Conservation (phyloP, 2,888 invertebrate genomes). For the Sinopyrophorus schimmeli region DNA sequence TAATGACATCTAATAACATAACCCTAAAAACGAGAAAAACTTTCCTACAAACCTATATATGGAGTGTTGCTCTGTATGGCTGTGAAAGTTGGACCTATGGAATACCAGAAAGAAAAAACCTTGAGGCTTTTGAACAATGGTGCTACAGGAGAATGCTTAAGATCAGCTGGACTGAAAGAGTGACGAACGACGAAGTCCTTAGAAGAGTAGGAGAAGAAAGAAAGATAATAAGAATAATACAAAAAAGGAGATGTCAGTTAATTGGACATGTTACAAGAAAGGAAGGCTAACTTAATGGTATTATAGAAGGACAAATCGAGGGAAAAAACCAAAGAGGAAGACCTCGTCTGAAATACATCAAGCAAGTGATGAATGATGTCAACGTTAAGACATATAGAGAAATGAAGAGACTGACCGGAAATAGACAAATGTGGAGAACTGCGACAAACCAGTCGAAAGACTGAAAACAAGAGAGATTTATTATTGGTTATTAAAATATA, state of each 20-base stretch:
- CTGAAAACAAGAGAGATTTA: conserved; percentile 4
- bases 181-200: not conserved
- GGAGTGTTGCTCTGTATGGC: too few relatives aligned
- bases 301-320: not conserved
- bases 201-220: conserved; percentile 2
- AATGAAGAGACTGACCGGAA: not conserved
- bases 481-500: too few relatives aligned
- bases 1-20: too few relatives aligned
- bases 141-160: conserved; percentile 3
- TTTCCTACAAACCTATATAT: too few relatives aligned
- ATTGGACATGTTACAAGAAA: not conserved
- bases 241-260: not conserved
- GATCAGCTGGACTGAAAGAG: not conserved
- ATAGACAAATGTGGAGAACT: not conserved
- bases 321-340: conserved; percentile 1
- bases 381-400: not conserved
- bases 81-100: conserved; percentile 1
- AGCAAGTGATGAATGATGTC: not conserved
- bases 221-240: not conserved
- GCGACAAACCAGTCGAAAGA: conserved; percentile 2
- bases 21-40: too few relatives aligned
- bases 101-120: not conserved
- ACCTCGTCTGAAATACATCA: not conserved
- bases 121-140: not conserved
- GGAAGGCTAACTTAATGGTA: not conserved